Evolutionary conservation across 2,797 vertebrate species (phyloP).

Genomic region (Parambassis ranga): DNA sequence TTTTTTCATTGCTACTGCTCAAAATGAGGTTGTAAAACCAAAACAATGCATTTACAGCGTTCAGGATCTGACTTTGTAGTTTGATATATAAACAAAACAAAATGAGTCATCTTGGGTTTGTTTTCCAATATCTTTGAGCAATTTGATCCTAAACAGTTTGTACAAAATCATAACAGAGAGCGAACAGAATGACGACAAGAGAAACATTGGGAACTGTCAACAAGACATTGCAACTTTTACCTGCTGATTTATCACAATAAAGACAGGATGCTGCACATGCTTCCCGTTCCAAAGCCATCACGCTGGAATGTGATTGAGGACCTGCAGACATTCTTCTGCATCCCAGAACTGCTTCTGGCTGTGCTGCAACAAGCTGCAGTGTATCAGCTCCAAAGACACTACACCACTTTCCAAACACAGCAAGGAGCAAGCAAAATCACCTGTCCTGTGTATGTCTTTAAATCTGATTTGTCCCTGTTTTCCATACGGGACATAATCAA

Average conservation of each 20-base stretch:
- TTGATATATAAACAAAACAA: slow-evolving; percentile 1
- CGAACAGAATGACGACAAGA: not conserved
- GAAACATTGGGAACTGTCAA: not conserved
- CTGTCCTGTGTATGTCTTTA: not conserved
- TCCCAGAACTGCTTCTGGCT: slow-evolving; percentile 16
- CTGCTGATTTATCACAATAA: not conserved
- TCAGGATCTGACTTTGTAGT: not conserved
- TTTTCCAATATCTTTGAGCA: not conserved
- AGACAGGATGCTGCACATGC: not conserved
- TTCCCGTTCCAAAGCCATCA: not conserved
- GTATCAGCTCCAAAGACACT: slow-evolving; percentile 1
- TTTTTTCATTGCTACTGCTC: no score
- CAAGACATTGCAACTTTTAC: not conserved
- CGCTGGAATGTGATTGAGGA: slow-evolving; percentile 17
- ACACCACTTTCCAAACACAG: not conserved
- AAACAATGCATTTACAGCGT: not conserved
- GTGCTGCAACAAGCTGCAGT: slow-evolving; percentile 23
- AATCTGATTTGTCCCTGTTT: not conserved
- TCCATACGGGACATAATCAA: not conserved
- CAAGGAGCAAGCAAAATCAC: slow-evolving; percentile 18
- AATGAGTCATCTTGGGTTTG: not conserved
- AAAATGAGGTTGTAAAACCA: no score
- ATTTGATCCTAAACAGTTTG: not conserved
- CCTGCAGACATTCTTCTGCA: slow-evolving; percentile 26
- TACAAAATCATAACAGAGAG: not conserved